These are phyloP conservation scores for Herminia tarsipennalis DNA, from an alignment of 2,888 invertebrate genomes.

Conservation along the genomic window DNA sequence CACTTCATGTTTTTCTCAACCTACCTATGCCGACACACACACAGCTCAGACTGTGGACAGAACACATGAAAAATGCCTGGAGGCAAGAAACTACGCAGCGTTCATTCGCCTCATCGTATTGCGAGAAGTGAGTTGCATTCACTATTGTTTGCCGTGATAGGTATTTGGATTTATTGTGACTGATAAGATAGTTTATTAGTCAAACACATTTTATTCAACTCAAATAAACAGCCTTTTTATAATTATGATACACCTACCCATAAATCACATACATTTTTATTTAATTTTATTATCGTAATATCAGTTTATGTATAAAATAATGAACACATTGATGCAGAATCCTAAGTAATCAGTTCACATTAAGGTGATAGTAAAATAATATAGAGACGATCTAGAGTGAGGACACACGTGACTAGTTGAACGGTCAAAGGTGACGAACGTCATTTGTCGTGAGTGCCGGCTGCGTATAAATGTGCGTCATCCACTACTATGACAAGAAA, in stretches of 20 bases:
- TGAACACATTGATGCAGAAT: too few species aligned
- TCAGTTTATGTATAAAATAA: too few species aligned
- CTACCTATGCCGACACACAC: constrained; percentile 49
- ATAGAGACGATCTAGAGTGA: constrained; percentile 13
- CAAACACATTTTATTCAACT: too few species aligned
- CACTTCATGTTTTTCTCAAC: constrained; percentile 59
- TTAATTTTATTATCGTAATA: too few species aligned
- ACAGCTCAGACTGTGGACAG: constrained; percentile 40
- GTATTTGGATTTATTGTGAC: constrained; percentile 42
- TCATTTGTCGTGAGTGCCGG: constrained; percentile 39
- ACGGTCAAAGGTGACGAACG: constrained; percentile 55
- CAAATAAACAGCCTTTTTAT: too few species aligned
- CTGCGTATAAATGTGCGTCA: constrained; percentile 41
- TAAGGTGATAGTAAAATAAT: constrained; percentile 7
- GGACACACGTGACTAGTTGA: constrained; percentile 33
- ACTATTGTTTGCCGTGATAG: constrained; percentile 47
- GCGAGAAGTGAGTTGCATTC: constrained; percentile 52
- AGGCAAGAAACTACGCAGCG: constrained; percentile 65
- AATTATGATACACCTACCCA: too few species aligned
- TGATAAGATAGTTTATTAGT: too few species aligned
- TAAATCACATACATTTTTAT: neutral
- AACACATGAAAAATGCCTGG: constrained; percentile 58
- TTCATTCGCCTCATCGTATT: constrained; percentile 65
- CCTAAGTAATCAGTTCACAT: too few species aligned
- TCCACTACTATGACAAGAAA: constrained; percentile 15